Evolutionary conservation across 2,113 vertebrate species (phyloP), one percentile per base, ranked within the genome.

Genomic region (Pluvialis apricaria): DNA sequence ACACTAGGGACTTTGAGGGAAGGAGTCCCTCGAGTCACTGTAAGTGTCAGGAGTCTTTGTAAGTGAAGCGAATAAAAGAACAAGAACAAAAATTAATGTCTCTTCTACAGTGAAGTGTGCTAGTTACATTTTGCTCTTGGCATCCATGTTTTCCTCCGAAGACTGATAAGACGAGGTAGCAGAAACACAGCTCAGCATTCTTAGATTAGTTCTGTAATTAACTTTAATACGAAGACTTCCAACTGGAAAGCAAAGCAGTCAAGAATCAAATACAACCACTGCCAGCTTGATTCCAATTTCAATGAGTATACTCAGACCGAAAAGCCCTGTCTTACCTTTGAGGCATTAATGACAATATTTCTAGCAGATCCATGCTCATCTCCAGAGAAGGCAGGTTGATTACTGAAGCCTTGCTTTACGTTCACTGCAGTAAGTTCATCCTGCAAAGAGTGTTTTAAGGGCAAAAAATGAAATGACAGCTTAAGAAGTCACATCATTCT

Each of bases 381-480:
- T 78, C 98, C 98, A 8, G 98, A 98, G 95, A 98, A 98, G 70
- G 98, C 98, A 11, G 98, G 98, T 32, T 98, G 98, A 31, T 98
- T 98, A 92, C 92, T 98, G 96, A 98, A 98, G 71, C 98, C 98
- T 82, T 98, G 98, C 83, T 98, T 98, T 17, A 98, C 98, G 2
- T 98, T 98, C 96, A 98, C 98, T 42, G 98, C 98, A 3, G 98
- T 98, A 19, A 98, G 97, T 86, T 98, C 98, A 96, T 98, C 98
- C 98, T 98, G 93, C 69, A 96, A 83, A 90, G 55, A 90, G 90
- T 8, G 40, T 25, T 83, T 19, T 45, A 77, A 66, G 29, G 12
- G 17, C 3, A 40, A 51, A 66, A 52, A 40, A 34, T 34, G 19
- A 87, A 86, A 54, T 9, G 3, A 57, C 57, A 47, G 16, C 17